Percentiles rank a stretch among this genome's conserved stretches.
Conservation (phyloP, 2,888 invertebrate genomes). For the Tipula unca region DNA sequence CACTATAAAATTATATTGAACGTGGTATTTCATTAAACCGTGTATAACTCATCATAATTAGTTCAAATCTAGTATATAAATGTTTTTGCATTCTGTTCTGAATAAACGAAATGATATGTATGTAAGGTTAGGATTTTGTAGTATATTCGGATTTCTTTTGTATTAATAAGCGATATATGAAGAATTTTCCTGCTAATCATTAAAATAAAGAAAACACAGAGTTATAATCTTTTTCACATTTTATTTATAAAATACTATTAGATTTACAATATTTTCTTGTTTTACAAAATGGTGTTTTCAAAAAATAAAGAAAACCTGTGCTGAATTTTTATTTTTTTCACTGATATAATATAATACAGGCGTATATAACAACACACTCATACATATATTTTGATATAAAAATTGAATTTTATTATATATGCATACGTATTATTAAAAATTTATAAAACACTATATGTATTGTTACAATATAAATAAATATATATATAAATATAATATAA, state of each 20-base stretch:
- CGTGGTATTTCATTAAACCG: not conserved
- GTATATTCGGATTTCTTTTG: not conserved
- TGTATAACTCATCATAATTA: not conserved
- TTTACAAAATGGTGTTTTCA: constrained; percentile 1
- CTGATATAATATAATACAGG: not conserved
- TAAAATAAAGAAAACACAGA: not conserved
- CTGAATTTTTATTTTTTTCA: constrained; percentile 1
- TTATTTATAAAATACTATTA: not conserved
- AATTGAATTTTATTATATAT: not conserved
- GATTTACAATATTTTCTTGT: not conserved
- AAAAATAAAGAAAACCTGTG: not conserved
- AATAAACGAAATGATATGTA: not conserved
- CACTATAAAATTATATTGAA: not conserved
- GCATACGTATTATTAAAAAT: not conserved
- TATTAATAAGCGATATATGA: not conserved
- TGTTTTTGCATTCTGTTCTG: not conserved
- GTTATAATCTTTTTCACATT: not conserved
- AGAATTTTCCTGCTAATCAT: not conserved
- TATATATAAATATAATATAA: not conserved
- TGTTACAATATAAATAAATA: too few relatives aligned
- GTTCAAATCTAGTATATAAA: not conserved
- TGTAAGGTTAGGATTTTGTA: constrained; percentile 2
- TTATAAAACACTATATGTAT: not conserved
- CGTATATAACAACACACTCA: not conserved
- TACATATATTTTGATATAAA: not conserved